These are phyloP conservation scores for Gallinago nigripennis DNA, from an alignment of 2,797 vertebrate species.

Conservation along the genomic window DNA sequence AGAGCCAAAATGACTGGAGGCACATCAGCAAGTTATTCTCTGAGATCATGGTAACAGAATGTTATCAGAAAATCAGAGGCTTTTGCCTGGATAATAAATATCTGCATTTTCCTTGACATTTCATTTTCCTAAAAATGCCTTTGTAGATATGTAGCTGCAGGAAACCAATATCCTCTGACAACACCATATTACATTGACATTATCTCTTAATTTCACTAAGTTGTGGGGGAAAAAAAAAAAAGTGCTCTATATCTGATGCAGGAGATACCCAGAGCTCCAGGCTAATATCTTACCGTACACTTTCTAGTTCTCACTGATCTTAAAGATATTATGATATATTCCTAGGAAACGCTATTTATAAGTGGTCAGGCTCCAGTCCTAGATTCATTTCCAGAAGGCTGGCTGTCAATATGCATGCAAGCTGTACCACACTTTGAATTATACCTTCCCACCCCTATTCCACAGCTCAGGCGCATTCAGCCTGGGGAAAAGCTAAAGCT, in stretches of 20 bases:
- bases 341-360: neutral
- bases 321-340: neutral
- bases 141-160: constrained; percentile 4
- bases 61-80: neutral
- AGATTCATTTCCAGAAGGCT: neutral
- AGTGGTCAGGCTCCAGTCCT: neutral
- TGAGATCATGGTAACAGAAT: neutral
- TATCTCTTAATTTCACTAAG: constrained; percentile 40
- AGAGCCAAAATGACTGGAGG: neutral
- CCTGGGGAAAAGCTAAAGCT: constrained; percentile 19
- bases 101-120: constrained; percentile 44
- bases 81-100: constrained; percentile 16
- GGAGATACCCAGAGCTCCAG: neutral
- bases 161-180: constrained; percentile 14
- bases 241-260: neutral
- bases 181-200: neutral
- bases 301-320: neutral
- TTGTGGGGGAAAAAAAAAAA: neutral
- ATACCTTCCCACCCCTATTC: neutral
- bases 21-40: neutral
- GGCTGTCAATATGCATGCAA: neutral
- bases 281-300: neutral
- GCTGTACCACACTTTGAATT: neutral
- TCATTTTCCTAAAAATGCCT: constrained; percentile 44
- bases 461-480: neutral